phyloP scores from a whole-genome alignment of 2,888 invertebrate species.

The Andrena minutula region DNA sequence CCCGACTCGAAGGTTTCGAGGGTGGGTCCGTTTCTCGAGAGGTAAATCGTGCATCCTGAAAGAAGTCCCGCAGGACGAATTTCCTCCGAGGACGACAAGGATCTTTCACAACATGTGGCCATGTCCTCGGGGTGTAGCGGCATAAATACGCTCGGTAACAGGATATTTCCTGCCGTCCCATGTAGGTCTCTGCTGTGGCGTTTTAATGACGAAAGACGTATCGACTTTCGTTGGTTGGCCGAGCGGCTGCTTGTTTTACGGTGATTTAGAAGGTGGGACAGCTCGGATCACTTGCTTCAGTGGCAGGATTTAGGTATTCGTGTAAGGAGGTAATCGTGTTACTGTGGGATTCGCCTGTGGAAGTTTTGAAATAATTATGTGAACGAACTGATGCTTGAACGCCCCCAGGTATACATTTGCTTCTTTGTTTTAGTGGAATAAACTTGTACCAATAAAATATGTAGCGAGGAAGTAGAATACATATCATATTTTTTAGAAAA shows the following conservation, averaged over 20 bases:
- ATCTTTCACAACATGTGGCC: slow-evolving; percentile 69
- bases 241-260: slow-evolving; percentile 38
- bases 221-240: slow-evolving; percentile 55
- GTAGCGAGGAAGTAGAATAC: too few species aligned
- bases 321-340: not conserved
- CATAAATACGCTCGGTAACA: slow-evolving; percentile 77
- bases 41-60: slow-evolving; percentile 50
- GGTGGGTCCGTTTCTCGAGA: slow-evolving; percentile 29
- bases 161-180: slow-evolving; percentile 75
- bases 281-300: not conserved
- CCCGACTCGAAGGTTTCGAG: not conserved
- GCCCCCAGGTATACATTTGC: too few species aligned
- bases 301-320: not conserved
- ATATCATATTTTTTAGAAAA: too few species aligned
- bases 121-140: slow-evolving; percentile 64
- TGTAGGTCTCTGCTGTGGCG: slow-evolving; percentile 49
- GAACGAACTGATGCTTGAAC: too few species aligned
- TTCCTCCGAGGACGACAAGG: slow-evolving; percentile 47
- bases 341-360: too few species aligned
- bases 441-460: too few species aligned
- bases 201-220: slow-evolving; percentile 70
- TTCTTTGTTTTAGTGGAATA: too few species aligned
- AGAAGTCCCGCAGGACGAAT: slow-evolving; percentile 60
- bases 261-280: slow-evolving; percentile 24
- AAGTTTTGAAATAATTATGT: too few species aligned